Evolutionary conservation across 1,140 invertebrate genomes (phyloP).

Genomic region (Amphibalanus amphitrite): DNA sequence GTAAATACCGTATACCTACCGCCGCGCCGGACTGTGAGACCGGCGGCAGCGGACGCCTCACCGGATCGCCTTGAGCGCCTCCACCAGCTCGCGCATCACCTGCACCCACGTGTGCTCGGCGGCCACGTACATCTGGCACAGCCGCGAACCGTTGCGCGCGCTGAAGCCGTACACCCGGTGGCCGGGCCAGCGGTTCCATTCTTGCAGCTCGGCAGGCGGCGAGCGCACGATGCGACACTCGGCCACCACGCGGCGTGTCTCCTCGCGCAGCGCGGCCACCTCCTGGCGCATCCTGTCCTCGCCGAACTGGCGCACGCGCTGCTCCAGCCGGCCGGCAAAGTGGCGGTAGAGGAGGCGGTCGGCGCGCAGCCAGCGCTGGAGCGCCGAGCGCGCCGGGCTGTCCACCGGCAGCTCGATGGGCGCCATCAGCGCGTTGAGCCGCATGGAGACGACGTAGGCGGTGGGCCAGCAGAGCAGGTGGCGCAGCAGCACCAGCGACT

Average conservation of each 20-base stretch:
- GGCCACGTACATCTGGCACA: too few species aligned
- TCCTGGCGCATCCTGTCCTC: slow-evolving; percentile 12
- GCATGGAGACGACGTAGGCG: slow-evolving; percentile 28
- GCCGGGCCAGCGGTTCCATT: too few species aligned
- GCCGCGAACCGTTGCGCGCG: too few species aligned
- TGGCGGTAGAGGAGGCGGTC: slow-evolving; percentile 14
- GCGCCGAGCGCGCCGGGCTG: background rate
- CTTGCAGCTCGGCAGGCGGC: background rate
- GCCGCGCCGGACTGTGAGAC: too few species aligned
- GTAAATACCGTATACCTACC: too few species aligned
- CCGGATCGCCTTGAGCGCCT: too few species aligned
- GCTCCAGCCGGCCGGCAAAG: slow-evolving; percentile 12
- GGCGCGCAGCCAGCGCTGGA: slow-evolving; percentile 10
- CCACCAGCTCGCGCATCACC: too few species aligned
- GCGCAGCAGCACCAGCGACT: slow-evolving; percentile 32
- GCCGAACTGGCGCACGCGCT: slow-evolving; percentile 14
- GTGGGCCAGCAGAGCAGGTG: slow-evolving; percentile 32
- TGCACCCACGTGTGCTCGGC: too few species aligned
- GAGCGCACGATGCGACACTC: background rate
- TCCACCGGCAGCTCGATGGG: background rate
- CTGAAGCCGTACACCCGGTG: too few species aligned
- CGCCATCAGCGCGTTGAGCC: slow-evolving; percentile 22
- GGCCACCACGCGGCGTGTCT: background rate
- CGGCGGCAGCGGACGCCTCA: too few species aligned
- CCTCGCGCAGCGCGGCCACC: slow-evolving; percentile 7